Conservation (phyloP, 2,797 vertebrate species). For the Tiaroga cobitis region DNA sequence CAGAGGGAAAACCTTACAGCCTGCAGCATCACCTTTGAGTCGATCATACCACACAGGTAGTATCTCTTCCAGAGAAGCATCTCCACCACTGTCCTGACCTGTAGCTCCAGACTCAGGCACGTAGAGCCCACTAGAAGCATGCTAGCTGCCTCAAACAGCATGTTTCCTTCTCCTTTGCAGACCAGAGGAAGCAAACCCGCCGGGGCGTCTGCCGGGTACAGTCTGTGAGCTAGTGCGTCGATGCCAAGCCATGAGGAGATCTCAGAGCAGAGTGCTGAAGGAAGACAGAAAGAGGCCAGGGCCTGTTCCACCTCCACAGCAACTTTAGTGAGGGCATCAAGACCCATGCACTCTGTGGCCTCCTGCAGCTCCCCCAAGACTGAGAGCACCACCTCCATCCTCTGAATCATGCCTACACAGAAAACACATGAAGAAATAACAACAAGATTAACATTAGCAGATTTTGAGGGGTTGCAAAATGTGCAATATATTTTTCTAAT, state of each 20-base stretch:
- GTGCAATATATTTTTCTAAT: background rate
- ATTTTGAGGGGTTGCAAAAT: background rate
- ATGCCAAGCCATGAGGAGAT: conserved; percentile 83
- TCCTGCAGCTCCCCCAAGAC: conserved; percentile 90
- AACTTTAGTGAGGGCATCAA: conserved; percentile 82
- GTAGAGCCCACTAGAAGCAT: conserved; percentile 86
- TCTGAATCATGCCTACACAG: conserved; percentile 85
- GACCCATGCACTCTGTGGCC: conserved; percentile 86
- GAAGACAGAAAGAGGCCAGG: conserved; percentile 83
- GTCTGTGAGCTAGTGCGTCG: conserved; percentile 82
- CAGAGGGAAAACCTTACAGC: conserved; percentile 92
- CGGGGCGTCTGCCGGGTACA: conserved; percentile 91
- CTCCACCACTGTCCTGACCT: conserved; percentile 93
- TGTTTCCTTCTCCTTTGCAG: conserved; percentile 89
- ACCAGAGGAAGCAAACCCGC: conserved; percentile 85
- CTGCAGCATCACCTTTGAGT: conserved; percentile 97
- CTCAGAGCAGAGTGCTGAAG: conserved; percentile 75
- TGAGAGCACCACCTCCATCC: conserved; percentile 86
- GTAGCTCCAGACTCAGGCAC: conserved; percentile 88
- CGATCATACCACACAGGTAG: conserved; percentile 94
- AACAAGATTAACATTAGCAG: background rate
- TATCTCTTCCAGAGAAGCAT: conserved; percentile 93
- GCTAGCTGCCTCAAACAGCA: conserved; percentile 91
- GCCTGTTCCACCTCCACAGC: conserved; percentile 82
- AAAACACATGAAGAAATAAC: conserved; percentile 24